Base-by-base conservation (phyloP, 2,888 invertebrate species). In the Leucophenga montana region DNA sequence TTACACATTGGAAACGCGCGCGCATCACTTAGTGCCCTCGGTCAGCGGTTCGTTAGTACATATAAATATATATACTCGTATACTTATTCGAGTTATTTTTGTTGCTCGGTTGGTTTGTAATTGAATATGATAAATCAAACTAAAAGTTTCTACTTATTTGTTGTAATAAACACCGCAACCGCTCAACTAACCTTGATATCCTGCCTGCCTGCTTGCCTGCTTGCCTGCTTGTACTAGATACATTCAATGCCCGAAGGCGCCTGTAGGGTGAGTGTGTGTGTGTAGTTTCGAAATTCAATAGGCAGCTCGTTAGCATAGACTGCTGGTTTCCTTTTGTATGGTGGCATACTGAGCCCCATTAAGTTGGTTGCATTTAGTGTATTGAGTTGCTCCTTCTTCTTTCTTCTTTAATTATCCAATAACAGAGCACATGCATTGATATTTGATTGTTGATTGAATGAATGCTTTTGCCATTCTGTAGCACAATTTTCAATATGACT, bases 51-150 rank as follows among this genome's bases (percentile, higher is more conserved):
- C 14, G 20, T 22, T 65, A 31, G 48, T 62, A 9, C 5, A 44
- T 50, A 53, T 64, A 44, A 27, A 61, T 33, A 57, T 68, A n/a
- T n/a, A n/a, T n/a, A n/a, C n/a, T n/a, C n/a, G n/a, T n/a, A n/a
- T n/a, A n/a, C n/a, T n/a, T n/a, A n/a, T n/a, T n/a, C n/a, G n/a
- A n/a, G n/a, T 61, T 54, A 64, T 8, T 56, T 5, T 54, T 59
- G 16, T 56, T 5, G 61, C 67, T 46, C 31, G 50, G 83, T 75
- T 70, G 71, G 73, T 78, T 80, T 80, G 83, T 85, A 86, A 85
- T 86, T 83, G 84, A 84, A 85, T 85, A 84, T 82, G 83, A 85
- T 85, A 85, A 85, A 84, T 86, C 85, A 86, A 79, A 85, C 71
- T 72, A 61, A 74, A 76, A 76, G 54, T 69, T 66, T 20, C 18